Percentiles rank a stretch among this genome's conserved stretches.
These are phyloP conservation scores for Peromyscus maniculatus DNA, from an alignment of 2,113 vertebrate species.

Conservation along the genomic window DNA sequence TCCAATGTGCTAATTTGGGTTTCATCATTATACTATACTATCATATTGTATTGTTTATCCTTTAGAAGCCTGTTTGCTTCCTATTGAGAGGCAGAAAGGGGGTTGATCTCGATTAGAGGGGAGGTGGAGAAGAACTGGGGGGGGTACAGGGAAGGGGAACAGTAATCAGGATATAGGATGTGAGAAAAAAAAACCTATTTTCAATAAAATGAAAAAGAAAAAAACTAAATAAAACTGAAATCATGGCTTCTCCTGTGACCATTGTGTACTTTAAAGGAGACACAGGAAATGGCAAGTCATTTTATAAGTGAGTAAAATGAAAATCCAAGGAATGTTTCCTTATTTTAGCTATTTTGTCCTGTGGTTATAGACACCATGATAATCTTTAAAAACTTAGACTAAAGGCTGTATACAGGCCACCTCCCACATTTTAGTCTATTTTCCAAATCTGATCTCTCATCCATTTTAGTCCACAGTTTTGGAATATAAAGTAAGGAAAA, in stretches of 20 bases:
- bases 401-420: not conserved
- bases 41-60: not conserved
- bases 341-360: not conserved
- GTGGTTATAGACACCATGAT: not conserved
- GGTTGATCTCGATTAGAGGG: not conserved
- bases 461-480: not conserved
- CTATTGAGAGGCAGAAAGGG: not conserved
- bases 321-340: rapidly evolving
- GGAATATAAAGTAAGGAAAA: not conserved
- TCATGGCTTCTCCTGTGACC: not conserved
- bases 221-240: not conserved
- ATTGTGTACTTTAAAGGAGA: not conserved
- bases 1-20: not conserved
- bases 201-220: not conserved
- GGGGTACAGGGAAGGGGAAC: too few species aligned
- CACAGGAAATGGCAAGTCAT: not conserved
- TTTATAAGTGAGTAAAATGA: not conserved
- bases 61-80: not conserved
- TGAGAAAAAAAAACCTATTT: not conserved
- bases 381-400: not conserved
- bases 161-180: not conserved
- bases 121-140: too few species aligned
- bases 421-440: not conserved
- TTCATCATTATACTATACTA: not conserved
- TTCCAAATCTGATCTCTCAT: not conserved